Percentiles rank a stretch among this genome's conserved stretches.
Conservation (phyloP, 2,888 invertebrate species). For the Ischnura elegans region DNA sequence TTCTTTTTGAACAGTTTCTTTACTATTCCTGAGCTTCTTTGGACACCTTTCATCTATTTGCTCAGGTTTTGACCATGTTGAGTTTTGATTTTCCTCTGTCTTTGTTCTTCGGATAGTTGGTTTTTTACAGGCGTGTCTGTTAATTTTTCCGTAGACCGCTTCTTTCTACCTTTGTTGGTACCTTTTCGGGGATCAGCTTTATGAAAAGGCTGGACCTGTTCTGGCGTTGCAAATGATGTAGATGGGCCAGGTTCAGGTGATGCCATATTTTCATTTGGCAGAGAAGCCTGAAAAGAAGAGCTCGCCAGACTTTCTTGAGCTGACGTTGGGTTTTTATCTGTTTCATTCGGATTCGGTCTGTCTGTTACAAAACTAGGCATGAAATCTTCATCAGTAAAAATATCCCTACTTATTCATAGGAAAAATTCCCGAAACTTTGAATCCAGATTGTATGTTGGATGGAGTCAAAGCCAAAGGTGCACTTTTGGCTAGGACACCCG, state of each 20-base stretch:
- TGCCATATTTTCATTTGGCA: too few species aligned
- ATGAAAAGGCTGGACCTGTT: not conserved
- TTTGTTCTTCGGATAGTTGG: too few species aligned
- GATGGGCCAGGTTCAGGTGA: not conserved
- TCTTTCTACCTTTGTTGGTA: not conserved
- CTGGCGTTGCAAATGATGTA: not conserved
- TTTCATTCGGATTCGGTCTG: not conserved
- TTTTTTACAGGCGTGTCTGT: too few species aligned
- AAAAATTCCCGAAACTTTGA: slow-evolving; percentile 69
- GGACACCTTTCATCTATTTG: not conserved
- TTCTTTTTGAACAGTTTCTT: too few species aligned
- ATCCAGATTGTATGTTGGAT: slow-evolving; percentile 70
- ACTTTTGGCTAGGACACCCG: slow-evolving; percentile 65
- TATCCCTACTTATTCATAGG: slow-evolving; percentile 69
- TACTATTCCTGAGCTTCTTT: too few species aligned
- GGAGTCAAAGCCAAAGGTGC: slow-evolving; percentile 68
- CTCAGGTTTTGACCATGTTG: too few species aligned
- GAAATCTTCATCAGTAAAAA: not conserved
- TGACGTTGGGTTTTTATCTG: not conserved
- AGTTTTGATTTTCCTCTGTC: too few species aligned
- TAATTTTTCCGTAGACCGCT: too few species aligned
- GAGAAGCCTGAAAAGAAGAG: not conserved
- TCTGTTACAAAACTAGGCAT: slow-evolving; percentile 70
- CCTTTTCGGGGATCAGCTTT: not conserved
- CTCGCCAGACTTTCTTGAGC: too few species aligned